Evolutionary conservation across 2,888 invertebrate genomes (phyloP), one percentile per base, ranked within the genome.

Genomic region (Creontiades dilutus): DNA sequence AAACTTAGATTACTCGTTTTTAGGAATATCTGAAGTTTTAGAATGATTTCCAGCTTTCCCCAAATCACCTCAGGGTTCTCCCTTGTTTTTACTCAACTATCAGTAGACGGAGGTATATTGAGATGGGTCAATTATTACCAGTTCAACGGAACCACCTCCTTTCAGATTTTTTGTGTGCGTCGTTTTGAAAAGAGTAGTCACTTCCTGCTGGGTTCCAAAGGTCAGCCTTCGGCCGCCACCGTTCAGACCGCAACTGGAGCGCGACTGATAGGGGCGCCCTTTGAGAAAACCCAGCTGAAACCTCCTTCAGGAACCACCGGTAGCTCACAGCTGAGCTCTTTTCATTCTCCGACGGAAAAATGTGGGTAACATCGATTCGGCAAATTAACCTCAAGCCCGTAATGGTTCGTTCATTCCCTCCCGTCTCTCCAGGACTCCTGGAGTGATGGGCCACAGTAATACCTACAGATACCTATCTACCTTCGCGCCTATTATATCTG

Each of bases 311-410:
- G 76, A 37, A 12, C 28, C 76, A 76, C 46, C 76, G 28, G 76
- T 7, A 16, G 28, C 14, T 12, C n/a, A 12, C 37, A 46, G 46
- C 16, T 19, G 27, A 76, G 28, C 16, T 78, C 47, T 78, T 78
- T 46, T 78, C 47, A 47, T 78, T 78, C n/a, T 47, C 78, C 16
- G 78, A 37, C 37, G 37, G 37, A 78, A 46, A 78, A 78, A 78
- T 78, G 78, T 78, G 78, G 78, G 78, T 78, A 78, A 78, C 78
- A 78, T 78, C 78, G 78, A 78, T 78, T 78, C 78, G 78, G 78
- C 78, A 78, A 78, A 78, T 78, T 78, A 78, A 78, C 78, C 47
- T 46, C 37, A 46, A 9, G 23, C 23, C 19, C 23, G 5, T 23
- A 68, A 68, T 23, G 68, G 19, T 23, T 0, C 68, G 23, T 68